phyloP scores from a whole-genome alignment of 2,888 invertebrate genomes.

The Oligia latruncula region DNA sequence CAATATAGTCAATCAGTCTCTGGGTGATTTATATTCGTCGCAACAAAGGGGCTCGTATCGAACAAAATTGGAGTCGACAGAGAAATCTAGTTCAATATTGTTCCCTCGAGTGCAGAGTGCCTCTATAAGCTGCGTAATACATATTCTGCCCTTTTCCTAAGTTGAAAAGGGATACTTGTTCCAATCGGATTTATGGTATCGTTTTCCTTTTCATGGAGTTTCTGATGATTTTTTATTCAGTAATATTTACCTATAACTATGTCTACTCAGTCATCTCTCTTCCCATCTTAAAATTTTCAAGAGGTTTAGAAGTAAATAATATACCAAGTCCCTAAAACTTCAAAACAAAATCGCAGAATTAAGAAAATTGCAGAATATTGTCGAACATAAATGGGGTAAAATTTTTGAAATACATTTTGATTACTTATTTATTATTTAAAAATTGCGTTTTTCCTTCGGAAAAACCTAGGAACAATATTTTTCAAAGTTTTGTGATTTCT shows the following conservation, averaged over 20 bases:
- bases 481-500: background rate
- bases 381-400: background rate
- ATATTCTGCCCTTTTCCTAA: slow-evolving; percentile 17
- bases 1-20: slow-evolving; percentile 18
- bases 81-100: slow-evolving; percentile 26
- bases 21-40: slow-evolving; percentile 26
- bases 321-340: background rate
- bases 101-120: slow-evolving; percentile 24
- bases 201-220: background rate
- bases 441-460: too few relatives aligned
- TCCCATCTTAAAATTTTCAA: background rate
- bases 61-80: slow-evolving; percentile 27
- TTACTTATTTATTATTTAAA: background rate
- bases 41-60: slow-evolving; percentile 22
- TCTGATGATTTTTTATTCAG: background rate
- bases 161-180: slow-evolving; percentile 9
- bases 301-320: too few relatives aligned
- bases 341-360: background rate
- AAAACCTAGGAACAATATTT: background rate
- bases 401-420: background rate
- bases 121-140: slow-evolving; percentile 31
- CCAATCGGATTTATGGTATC: slow-evolving; percentile 6
- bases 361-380: background rate
- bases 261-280: background rate
- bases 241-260: too few relatives aligned